phyloP scores from a whole-genome alignment of 2,797 vertebrate species.

The Danio jaintianensis region DNA sequence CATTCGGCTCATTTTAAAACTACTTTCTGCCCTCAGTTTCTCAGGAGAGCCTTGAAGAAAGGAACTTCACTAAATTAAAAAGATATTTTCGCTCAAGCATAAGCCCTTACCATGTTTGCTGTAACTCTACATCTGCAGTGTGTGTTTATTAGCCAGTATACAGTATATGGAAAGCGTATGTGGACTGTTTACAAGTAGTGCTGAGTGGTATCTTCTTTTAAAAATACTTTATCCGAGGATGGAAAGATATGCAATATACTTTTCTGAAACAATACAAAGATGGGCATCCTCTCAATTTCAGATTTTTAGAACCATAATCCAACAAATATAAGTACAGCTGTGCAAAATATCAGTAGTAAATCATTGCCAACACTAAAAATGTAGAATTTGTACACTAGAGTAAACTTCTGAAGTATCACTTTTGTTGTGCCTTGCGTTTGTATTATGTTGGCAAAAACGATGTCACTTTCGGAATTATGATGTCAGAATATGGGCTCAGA shows the following conservation, averaged over 20 bases:
- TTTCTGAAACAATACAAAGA: neutral
- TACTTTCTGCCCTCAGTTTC: neutral
- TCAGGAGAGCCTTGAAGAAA: neutral
- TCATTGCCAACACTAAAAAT: neutral
- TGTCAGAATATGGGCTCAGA: no score
- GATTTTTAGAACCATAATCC: neutral
- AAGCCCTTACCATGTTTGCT: neutral
- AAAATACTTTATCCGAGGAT: neutral
- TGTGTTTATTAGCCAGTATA: neutral
- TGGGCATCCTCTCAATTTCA: neutral
- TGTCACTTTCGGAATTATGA: no score
- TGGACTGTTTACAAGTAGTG: slow-evolving; percentile 2
- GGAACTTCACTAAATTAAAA: neutral
- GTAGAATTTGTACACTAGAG: neutral
- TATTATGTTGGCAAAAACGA: no score
- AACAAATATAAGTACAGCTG: neutral
- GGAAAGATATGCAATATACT: neutral
- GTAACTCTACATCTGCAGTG: neutral
- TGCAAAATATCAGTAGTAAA: neutral
- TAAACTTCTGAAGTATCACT: neutral
- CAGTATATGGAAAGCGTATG: neutral
- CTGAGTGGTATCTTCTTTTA: slow-evolving; percentile 14
- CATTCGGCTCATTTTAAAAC: neutral
- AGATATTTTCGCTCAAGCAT: neutral
- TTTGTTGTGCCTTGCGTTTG: slow-evolving; percentile 3